Evolutionary conservation across 2,888 invertebrate species (phyloP).

Genomic region (Pterobdella sp.): DNA sequence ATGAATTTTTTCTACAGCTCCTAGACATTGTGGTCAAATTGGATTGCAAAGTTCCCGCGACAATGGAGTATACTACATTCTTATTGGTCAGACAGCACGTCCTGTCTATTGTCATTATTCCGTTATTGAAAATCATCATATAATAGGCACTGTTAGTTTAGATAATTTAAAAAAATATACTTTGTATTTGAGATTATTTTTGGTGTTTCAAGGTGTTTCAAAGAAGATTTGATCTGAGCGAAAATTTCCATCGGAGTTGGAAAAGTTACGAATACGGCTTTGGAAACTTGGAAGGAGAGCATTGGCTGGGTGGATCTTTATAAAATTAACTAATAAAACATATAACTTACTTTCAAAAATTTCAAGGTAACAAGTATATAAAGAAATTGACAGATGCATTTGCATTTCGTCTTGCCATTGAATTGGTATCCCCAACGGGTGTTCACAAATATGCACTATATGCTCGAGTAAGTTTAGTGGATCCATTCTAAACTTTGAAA

Average conservation of each 20-base stretch:
- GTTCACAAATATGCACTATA: too few relatives aligned
- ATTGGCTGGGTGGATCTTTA: conserved; percentile 66
- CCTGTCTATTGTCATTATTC: conserved; percentile 3
- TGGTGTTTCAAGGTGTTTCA: conserved; percentile 61
- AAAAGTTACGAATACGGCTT: conserved; percentile 74
- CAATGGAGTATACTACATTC: conserved; percentile 1
- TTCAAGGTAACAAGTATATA: conserved; percentile 3
- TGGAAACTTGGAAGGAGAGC: conserved; percentile 67
- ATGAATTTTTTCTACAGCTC: too few relatives aligned
- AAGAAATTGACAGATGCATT: too few relatives aligned
- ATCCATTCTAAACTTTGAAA: background rate
- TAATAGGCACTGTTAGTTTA: background rate
- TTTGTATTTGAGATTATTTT: too few relatives aligned
- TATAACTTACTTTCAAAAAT: too few relatives aligned
- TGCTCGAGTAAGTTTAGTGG: background rate
- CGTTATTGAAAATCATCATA: background rate
- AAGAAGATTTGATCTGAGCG: conserved; percentile 67
- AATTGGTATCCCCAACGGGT: too few relatives aligned
- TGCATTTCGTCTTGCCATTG: too few relatives aligned
- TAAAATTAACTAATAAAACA: too few relatives aligned
- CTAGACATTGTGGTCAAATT: background rate
- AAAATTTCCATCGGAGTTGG: conserved; percentile 79
- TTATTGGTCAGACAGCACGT: background rate
- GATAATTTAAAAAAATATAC: background rate
- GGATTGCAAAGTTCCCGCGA: background rate